These are phyloP conservation scores for Galerucella pusilla DNA, from an alignment of 2,888 invertebrate species.

Conservation along the genomic window DNA sequence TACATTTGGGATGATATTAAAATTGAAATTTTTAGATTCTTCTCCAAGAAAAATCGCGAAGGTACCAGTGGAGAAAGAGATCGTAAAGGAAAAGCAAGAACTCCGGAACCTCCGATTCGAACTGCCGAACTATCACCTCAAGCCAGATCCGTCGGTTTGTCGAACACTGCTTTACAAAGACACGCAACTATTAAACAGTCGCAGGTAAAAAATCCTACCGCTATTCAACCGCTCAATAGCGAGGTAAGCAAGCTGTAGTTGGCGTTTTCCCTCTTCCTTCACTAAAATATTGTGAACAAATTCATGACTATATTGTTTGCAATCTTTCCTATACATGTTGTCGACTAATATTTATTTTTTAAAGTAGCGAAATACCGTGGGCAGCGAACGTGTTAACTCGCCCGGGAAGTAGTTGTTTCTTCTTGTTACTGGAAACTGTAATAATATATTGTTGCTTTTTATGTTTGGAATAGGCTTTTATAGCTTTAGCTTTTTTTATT, in stretches of 20 bases:
- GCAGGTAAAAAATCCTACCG: slow-evolving; percentile 41
- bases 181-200: slow-evolving; percentile 68
- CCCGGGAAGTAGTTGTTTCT: too few species aligned
- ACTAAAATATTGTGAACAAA: slow-evolving; percentile 7
- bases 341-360: not conserved
- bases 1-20: slow-evolving; percentile 1
- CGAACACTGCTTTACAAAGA: slow-evolving; percentile 63
- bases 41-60: slow-evolving; percentile 79
- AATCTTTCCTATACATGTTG: slow-evolving; percentile 34
- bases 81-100: slow-evolving; percentile 75
- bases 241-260: slow-evolving; percentile 3
- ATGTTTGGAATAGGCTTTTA: too few species aligned
- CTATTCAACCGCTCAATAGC: slow-evolving; percentile 12
- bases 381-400: too few species aligned
- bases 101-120: slow-evolving; percentile 71
- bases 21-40: slow-evolving; percentile 73
- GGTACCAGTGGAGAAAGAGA: slow-evolving; percentile 76
- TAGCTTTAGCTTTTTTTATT: not conserved
- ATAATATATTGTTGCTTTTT: too few species aligned
- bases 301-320: slow-evolving; percentile 3
- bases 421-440: too few species aligned
- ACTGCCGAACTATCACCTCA: slow-evolving; percentile 50
- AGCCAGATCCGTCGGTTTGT: slow-evolving; percentile 64
- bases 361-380: too few species aligned
- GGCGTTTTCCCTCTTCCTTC: not conserved